Evolutionary conservation across 1,140 invertebrate genomes (phyloP).

Genomic region (Drosophila arawakana): DNA sequence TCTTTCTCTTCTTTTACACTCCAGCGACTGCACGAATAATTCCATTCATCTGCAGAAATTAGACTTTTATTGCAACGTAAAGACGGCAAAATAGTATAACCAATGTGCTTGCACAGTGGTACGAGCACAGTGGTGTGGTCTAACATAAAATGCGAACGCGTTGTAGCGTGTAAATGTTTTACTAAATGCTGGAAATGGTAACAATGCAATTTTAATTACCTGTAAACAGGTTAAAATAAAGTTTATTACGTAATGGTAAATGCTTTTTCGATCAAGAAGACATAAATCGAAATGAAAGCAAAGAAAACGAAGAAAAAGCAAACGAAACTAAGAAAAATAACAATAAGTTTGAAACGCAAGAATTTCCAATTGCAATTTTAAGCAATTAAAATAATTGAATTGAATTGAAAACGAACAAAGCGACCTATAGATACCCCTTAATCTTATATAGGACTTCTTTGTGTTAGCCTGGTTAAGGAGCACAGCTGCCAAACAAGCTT

Average conservation of each 20-base stretch:
- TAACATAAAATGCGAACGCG: constrained; percentile 58
- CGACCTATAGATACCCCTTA: background rate
- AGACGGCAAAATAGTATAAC: background rate
- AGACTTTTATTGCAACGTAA: constrained; percentile 54
- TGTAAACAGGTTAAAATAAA: constrained; percentile 38
- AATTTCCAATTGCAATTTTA: constrained; percentile 23
- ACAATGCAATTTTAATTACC: constrained; percentile 40
- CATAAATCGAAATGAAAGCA: background rate
- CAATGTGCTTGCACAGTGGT: constrained; percentile 4
- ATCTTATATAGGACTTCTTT: background rate
- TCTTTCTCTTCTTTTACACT: background rate
- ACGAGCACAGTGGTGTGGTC: background rate
- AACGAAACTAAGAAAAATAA: constrained; percentile 13
- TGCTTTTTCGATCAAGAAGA: background rate
- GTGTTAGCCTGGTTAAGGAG: background rate
- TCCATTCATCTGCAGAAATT: constrained; percentile 43
- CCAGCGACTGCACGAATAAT: constrained; percentile 18
- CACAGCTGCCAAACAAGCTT: constrained; percentile 3
- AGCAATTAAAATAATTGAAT: constrained; percentile 56
- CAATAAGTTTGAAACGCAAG: constrained; percentile 26
- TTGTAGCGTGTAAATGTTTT: constrained; percentile 66
- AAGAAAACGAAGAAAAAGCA: constrained; percentile 1
- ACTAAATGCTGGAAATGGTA: constrained; percentile 49
- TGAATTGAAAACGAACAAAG: constrained; percentile 7
- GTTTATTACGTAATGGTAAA: constrained; percentile 14